phyloP scores from a whole-genome alignment of 2,113 vertebrate species.

The Pyxicephalus adspersus region DNA sequence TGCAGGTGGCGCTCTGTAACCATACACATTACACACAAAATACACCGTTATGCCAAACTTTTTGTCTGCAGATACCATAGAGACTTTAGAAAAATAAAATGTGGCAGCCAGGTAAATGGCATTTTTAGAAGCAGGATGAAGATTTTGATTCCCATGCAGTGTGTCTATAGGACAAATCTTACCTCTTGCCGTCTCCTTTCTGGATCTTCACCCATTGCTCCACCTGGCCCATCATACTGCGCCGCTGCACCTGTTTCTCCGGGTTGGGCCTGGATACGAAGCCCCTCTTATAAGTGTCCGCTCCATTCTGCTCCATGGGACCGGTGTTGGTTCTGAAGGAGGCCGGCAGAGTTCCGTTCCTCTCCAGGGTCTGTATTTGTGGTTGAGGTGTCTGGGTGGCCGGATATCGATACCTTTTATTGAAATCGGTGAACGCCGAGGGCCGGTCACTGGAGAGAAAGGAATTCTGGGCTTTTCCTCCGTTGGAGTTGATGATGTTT shows the following conservation, averaged over 20 bases:
- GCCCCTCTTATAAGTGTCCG: constrained; percentile 78
- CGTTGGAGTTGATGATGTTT: constrained; percentile 73
- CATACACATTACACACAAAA: too few species aligned
- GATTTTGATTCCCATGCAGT: too few species aligned
- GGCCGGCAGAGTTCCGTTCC: constrained; percentile 76
- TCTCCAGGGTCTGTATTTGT: constrained; percentile 74
- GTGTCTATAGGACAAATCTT: constrained; percentile 57
- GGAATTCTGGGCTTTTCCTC: constrained; percentile 69
- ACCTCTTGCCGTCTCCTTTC: constrained; percentile 91
- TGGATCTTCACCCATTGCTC: constrained; percentile 94
- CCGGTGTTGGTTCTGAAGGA: constrained; percentile 64
- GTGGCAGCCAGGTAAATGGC: too few species aligned
- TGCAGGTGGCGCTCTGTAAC: not conserved
- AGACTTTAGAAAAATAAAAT: too few species aligned
- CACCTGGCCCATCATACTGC: constrained; percentile 87
- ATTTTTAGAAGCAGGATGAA: too few species aligned
- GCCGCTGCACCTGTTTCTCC: constrained; percentile 89
- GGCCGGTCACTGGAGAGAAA: constrained; percentile 71
- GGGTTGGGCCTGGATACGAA: constrained; percentile 72
- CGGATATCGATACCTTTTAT: constrained; percentile 69
- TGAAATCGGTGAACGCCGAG: constrained; percentile 74
- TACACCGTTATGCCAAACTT: too few species aligned
- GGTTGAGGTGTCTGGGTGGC: constrained; percentile 66
- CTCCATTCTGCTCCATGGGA: constrained; percentile 86
- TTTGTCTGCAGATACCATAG: too few species aligned